A percentile compares a stretch with the other conserved stretches of the same genome.
These are phyloP conservation scores for Spatulosminthurus flaviceps DNA, from an alignment of 2,888 invertebrate species.

Conservation along the genomic window DNA sequence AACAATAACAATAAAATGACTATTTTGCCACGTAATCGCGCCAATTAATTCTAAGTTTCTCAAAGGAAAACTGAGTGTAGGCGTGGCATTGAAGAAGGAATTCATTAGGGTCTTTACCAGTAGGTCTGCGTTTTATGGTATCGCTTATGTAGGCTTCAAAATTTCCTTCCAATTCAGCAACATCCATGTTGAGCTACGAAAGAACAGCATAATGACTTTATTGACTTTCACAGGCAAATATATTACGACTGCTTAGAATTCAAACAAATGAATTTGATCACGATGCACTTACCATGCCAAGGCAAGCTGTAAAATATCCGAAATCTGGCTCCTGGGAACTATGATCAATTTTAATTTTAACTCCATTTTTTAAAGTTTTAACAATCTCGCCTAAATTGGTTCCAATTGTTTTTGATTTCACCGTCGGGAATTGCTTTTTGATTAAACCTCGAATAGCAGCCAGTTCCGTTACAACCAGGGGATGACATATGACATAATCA, in stretches of 20 bases:
- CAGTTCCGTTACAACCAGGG: constrained; percentile 80
- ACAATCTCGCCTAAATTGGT: constrained; percentile 73
- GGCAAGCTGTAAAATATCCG: constrained; percentile 73
- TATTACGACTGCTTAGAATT: too few relatives aligned
- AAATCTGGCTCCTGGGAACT: constrained; percentile 78
- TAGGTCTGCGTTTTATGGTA: constrained; percentile 56
- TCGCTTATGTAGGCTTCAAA: constrained; percentile 74
- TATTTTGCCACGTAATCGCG: constrained; percentile 20
- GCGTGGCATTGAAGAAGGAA: constrained; percentile 75
- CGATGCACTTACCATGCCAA: constrained; percentile 81
- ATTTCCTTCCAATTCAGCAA: constrained; percentile 77
- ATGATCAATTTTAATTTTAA: constrained; percentile 73
- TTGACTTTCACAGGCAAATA: too few relatives aligned
- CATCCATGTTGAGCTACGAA: constrained; percentile 77
- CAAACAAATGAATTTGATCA: too few relatives aligned
- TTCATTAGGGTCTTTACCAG: constrained; percentile 51
- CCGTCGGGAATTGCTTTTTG: constrained; percentile 77
- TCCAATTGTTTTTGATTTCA: constrained; percentile 72
- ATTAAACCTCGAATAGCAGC: constrained; percentile 79
- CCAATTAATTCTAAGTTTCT: constrained; percentile 75
- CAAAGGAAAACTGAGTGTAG: constrained; percentile 71
- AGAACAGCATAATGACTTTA: background rate
- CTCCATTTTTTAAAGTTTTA: constrained; percentile 74
- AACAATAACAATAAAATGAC: background rate
- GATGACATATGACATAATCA: constrained; percentile 79